Evolutionary conservation across 2,888 invertebrate genomes (phyloP).

Genomic region (Scaptomyza cyrtandrae): DNA sequence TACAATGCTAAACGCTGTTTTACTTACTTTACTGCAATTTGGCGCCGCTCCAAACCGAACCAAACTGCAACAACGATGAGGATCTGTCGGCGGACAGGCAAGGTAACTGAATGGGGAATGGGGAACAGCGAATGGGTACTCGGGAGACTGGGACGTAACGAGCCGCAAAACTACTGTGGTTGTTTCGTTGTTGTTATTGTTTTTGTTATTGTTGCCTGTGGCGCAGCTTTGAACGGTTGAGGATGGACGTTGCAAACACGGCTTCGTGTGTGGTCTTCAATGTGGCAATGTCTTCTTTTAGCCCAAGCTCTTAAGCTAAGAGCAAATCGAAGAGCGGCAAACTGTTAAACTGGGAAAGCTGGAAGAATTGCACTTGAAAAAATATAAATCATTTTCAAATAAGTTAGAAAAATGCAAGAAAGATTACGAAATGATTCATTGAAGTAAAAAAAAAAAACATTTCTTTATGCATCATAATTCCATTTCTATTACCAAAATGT

Average conservation of each 20-base stretch:
- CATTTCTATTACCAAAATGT: too few species aligned
- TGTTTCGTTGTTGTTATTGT: constrained; percentile 29
- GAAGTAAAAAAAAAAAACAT: too few species aligned
- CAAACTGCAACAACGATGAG: constrained; percentile 24
- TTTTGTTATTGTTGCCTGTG: constrained; percentile 56
- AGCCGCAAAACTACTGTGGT: constrained; percentile 75
- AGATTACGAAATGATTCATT: too few species aligned
- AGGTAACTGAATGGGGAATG: background rate
- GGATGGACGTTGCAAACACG: constrained; percentile 21
- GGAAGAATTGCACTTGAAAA: background rate
- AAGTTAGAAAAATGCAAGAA: background rate
- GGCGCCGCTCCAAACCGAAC: constrained; percentile 68
- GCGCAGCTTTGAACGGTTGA: constrained; percentile 43
- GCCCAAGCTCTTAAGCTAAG: constrained; percentile 47
- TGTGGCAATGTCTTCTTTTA: constrained; percentile 68
- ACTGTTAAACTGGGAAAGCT: background rate
- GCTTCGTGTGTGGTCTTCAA: constrained; percentile 76
- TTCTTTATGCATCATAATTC: too few species aligned
- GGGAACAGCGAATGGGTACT: background rate
- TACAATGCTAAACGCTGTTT: constrained; percentile 74
- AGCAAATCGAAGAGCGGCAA: constrained; percentile 18
- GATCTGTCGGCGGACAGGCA: constrained; percentile 19
- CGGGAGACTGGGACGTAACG: constrained; percentile 52
- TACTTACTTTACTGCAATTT: constrained; percentile 73
- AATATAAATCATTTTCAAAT: background rate